phyloP scores from a whole-genome alignment of 2,797 vertebrate genomes.

The Hipposideros larvatus region DNA sequence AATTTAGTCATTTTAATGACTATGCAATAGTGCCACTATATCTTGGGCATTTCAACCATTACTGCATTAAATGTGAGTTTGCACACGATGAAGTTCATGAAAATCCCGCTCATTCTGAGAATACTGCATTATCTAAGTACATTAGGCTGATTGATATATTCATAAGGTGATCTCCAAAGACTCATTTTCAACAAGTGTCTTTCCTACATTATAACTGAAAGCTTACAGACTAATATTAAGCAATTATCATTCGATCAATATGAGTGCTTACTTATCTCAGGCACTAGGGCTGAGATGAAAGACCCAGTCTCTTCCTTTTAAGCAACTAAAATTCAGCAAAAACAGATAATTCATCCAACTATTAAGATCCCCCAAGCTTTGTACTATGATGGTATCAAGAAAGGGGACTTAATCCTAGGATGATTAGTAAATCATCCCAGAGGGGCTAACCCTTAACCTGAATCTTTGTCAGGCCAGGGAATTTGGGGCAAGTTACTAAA shows the following conservation, averaged over 20 bases:
- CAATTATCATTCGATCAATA: not conserved
- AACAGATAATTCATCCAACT: not conserved
- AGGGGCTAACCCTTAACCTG: not conserved
- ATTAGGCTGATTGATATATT: not conserved
- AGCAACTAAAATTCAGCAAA: not conserved
- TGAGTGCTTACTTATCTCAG: not conserved
- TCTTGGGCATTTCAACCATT: not conserved
- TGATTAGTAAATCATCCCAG: not conserved
- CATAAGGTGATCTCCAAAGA: not conserved
- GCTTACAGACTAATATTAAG: not conserved
- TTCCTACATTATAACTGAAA: not conserved
- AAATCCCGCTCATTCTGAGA: not conserved
- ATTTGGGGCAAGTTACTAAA: not conserved
- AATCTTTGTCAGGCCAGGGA: not conserved
- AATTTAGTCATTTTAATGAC: constrained; percentile 4
- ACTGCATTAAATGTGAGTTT: not conserved
- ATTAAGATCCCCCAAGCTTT: not conserved
- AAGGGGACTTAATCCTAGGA: not conserved
- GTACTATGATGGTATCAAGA: not conserved
- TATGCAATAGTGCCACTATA: not conserved
- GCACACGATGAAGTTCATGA: not conserved
- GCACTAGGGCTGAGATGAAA: not conserved
- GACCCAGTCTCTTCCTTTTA: not conserved
- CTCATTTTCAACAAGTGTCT: not conserved
- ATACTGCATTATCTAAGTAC: not conserved